phyloP scores from a whole-genome alignment of 2,113 vertebrate genomes.

The Etia nguti region DNA sequence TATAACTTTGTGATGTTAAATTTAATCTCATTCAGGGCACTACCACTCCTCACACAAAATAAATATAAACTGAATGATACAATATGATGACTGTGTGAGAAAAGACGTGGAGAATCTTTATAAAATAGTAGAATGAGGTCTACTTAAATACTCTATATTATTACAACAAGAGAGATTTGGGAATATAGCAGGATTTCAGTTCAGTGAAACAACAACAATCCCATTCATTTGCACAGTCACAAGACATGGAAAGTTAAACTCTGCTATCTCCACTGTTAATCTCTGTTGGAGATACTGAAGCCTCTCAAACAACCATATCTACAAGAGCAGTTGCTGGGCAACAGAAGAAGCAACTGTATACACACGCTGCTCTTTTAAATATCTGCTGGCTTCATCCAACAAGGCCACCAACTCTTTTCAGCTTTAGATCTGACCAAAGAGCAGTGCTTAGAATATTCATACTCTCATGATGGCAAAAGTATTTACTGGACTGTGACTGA shows the following conservation, averaged over 20 bases:
- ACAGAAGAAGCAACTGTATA: conserved; percentile 20
- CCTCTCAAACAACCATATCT: neutral
- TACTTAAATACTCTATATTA: neutral
- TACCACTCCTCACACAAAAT: neutral
- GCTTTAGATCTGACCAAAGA: conserved; percentile 30
- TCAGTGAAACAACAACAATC: neutral
- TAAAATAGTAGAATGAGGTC: neutral
- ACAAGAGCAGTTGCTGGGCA: conserved; percentile 44
- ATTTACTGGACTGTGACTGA: neutral
- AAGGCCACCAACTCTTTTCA: conserved; percentile 24
- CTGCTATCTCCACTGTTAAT: neutral
- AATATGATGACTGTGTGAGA: neutral
- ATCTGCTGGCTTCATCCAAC: conserved; percentile 20
- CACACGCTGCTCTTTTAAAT: conserved; percentile 23
- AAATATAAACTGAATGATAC: neutral
- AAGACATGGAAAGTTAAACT: neutral
- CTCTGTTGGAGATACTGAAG: neutral
- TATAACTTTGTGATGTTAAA: neutral
- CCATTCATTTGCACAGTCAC: neutral
- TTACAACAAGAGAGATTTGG: neutral
- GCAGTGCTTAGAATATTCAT: neutral
- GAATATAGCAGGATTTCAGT: neutral
- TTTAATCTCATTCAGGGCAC: neutral
- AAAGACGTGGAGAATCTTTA: neutral
- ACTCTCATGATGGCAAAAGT: neutral